phyloP scores from a whole-genome alignment of 2,888 invertebrate genomes.

The Noctua janthe region DNA sequence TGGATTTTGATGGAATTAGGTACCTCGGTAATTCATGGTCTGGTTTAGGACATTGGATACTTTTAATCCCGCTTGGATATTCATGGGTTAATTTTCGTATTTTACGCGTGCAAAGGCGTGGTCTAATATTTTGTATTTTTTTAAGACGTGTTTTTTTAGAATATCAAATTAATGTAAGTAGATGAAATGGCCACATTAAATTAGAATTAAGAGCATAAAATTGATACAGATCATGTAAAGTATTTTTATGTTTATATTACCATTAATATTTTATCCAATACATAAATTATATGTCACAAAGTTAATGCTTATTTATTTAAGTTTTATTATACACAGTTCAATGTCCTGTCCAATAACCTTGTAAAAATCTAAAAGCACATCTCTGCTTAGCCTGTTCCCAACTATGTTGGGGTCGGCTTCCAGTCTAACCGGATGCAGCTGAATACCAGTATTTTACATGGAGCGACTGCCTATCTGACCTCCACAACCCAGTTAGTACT shows the following conservation, averaged over 20 bases:
- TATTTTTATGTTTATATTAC: constrained; percentile 22
- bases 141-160: constrained; percentile 4
- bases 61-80: background rate
- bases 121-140: background rate
- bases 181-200: constrained; percentile 24
- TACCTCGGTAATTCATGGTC: background rate
- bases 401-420: too few relatives aligned
- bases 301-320: background rate
- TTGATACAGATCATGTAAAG: constrained; percentile 33
- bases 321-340: background rate
- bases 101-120: background rate
- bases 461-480: too few relatives aligned
- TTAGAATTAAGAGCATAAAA: constrained; percentile 45
- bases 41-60: background rate
- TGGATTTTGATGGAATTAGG: background rate
- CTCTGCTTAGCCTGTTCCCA: too few relatives aligned
- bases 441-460: too few relatives aligned
- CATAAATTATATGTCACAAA: background rate
- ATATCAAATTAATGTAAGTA: background rate
- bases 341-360: background rate
- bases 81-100: background rate
- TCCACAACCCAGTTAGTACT: too few relatives aligned
- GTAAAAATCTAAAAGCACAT: background rate
- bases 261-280: constrained; percentile 3
- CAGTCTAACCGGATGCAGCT: too few relatives aligned